A percentile compares a stretch with the other conserved stretches of the same genome.
These are phyloP conservation scores for Bucco capensis DNA, from an alignment of 2,113 vertebrate genomes.

Conservation along the genomic window DNA sequence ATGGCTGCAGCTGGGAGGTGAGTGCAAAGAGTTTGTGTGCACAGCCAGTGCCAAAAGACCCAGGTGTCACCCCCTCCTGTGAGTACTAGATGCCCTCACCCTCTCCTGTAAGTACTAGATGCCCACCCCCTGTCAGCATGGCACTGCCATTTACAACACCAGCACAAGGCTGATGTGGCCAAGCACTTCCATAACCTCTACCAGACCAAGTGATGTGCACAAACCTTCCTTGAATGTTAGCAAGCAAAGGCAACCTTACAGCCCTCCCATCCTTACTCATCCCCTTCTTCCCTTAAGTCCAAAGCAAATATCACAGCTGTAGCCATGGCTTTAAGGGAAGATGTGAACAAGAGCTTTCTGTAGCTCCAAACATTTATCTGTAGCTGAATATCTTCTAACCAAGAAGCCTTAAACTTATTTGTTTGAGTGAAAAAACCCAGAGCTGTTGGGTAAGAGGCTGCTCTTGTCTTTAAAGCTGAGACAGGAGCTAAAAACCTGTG, in stretches of 20 bases:
- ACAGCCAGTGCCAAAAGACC: not conserved
- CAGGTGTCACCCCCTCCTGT: not conserved
- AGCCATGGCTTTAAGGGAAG: not conserved
- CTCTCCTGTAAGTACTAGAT: not conserved
- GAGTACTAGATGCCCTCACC: not conserved
- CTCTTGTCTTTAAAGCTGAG: not conserved
- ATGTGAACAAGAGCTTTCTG: not conserved
- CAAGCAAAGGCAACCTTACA: not conserved
- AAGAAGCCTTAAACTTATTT: not conserved
- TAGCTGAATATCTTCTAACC: not conserved
- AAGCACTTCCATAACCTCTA: not conserved
- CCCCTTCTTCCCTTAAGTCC: not conserved
- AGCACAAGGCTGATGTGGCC: not conserved
- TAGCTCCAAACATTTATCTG: not conserved
- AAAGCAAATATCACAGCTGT: not conserved
- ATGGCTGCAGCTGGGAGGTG: not conserved
- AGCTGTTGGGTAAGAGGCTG: not conserved
- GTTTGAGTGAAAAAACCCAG: not conserved
- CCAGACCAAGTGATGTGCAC: not conserved
- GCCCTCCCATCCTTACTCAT: not conserved
- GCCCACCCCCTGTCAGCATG: accelerated
- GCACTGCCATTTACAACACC: not conserved
- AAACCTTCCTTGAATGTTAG: not conserved
- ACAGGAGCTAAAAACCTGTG: not conserved
- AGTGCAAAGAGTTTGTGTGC: not conserved